Base-by-base conservation (phyloP, 1,140 invertebrate species). In the Oppia nitens region DNA sequence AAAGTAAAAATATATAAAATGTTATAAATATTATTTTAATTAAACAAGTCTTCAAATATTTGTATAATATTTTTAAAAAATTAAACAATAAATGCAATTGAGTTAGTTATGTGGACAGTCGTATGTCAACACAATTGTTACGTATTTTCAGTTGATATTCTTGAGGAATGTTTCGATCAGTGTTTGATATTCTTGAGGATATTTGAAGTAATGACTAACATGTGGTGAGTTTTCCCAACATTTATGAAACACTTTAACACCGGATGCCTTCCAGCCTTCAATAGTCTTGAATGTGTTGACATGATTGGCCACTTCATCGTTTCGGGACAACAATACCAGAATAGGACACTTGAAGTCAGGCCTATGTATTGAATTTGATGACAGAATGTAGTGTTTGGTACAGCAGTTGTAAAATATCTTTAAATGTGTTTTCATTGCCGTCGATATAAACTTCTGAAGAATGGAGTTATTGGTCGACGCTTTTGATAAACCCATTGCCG, bases 161-260 rank as follows among this genome's bases (percentile, higher is more conserved):
- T 59, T 59, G 20, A 91, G 71, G 66, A 89, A 87, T 21, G 74
- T 71, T 62, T 80, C 78, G 2, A 90, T 67, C 24, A 81, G 77
- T n/a, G 75, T 73, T 11, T 83, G 69, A 72, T 93, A 92, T 69
- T 91, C 86, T 59, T 86, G 79, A n/a, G 79, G 80, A 71, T 93
- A 80, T 59, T 79, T 79, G 2, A 74, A 77, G 64, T 79, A 83
- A 69, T 91, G 87, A 55, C 81, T 80, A 21, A 91, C 87, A 70
- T 94, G 89, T 2, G 82, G 80, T 0, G 88, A 88, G 55, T 82
- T 77, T 29, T 85, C 80, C 78, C 84, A 92, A 70, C 82, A 82
- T 66, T 88, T 87, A 67, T 80, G 78, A 11, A 79, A 80, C 2
- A 83, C 82, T 78, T 86, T 75, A 20, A 72, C 60, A 9, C 68